These are phyloP conservation scores for Pseudococcus viburni DNA, from an alignment of 2,888 invertebrate species.

Conservation along the genomic window DNA sequence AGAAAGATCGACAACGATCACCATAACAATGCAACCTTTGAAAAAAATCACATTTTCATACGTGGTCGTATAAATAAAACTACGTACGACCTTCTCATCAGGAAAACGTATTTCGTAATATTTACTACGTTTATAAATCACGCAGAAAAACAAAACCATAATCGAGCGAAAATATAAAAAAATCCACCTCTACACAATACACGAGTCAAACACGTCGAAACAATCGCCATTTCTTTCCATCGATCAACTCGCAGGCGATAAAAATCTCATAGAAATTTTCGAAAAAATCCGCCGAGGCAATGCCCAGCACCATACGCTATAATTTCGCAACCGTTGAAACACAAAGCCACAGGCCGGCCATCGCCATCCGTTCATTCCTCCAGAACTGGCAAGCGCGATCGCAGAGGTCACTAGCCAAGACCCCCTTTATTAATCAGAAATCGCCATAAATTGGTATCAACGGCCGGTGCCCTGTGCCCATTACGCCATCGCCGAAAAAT, in stretches of 20 bases:
- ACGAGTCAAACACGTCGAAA: neutral
- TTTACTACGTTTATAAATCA: too few relatives aligned
- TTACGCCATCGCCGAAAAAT: constrained; percentile 44
- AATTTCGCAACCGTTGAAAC: neutral
- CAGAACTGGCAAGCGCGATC: neutral
- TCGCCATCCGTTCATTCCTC: neutral
- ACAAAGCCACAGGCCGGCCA: neutral
- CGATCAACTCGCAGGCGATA: neutral
- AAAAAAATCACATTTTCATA: too few relatives aligned
- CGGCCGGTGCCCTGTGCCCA: constrained; percentile 18
- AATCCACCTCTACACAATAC: neutral
- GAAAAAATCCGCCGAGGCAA: neutral
- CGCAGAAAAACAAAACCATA: neutral
- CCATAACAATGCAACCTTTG: too few relatives aligned
- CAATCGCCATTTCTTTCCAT: neutral
- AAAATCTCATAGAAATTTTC: neutral
- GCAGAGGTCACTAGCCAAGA: constrained; percentile 15
- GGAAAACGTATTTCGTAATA: neutral
- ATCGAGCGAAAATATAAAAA: neutral
- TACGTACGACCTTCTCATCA: neutral
- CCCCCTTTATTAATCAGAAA: neutral
- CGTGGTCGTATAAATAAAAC: neutral
- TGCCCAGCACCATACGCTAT: neutral
- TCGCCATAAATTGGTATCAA: neutral
- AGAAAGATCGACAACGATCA: too few relatives aligned